Base-by-base conservation (phyloP, 35 echinoderm and acorn worm genomes). In the Apostichopus japonicus region DNA sequence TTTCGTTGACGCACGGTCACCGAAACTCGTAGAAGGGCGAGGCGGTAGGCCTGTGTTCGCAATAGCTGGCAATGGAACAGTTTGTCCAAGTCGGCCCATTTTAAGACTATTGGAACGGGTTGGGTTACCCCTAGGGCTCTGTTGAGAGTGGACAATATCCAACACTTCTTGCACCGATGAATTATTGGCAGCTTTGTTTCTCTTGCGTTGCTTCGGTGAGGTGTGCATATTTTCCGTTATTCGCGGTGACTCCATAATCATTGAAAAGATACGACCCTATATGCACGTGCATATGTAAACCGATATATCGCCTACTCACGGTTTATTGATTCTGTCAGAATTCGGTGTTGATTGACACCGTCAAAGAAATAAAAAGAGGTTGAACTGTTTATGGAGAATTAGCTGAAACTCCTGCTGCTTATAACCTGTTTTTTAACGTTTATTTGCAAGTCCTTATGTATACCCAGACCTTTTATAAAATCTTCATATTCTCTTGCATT, bases 111-210 rank as follows among this genome's bases (percentile, higher is more conserved):
- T 62, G 57, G 56, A 44, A 10, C 63, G 86, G 8, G 54, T 27
- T 58, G 22, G 2, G 54, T 56, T 87, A 16, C 53, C 53, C 58
- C 51, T 87, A 0, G 86, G 10, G 56, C 22, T 62, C 24, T 87
- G 86, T 33, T 87, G 86, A 71, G 86, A 87, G 13, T 87, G 86
- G 6, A 87, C 86, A 51, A 87, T 87, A 25, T 87, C 86, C 56
- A 87, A 62, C 1, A 87, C 86, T 17, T 87, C 86, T 19, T 87
- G 86, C 6, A 87, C 86, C 23, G 86, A 87, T 23, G 78, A 23
- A 87, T 65, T 87, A 54, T 54, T 87, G n/a, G 86, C 23, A 56
- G 58, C 53, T 56, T 25, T 54, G 17, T 24, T 33, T 87, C 3
- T n/a, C 56, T 62, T 65, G 55, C 17, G 16, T 62, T 65, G 86